Percentiles rank a stretch among this genome's conserved stretches.
Evolutionary conservation across 2,797 vertebrate genomes (phyloP).

Genomic region (Erpetoichthys calabaricus): DNA sequence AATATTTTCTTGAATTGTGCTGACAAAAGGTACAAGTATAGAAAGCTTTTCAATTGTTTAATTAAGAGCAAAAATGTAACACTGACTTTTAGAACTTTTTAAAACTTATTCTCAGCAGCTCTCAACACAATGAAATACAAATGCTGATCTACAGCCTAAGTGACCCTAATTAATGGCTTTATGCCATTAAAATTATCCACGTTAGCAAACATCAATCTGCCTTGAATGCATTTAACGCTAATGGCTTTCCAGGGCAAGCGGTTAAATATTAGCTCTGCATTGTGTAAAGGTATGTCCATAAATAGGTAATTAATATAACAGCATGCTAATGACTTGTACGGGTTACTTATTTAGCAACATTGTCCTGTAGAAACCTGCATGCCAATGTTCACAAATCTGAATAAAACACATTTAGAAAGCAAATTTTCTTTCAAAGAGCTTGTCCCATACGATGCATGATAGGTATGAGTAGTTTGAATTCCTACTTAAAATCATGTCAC

Average conservation of each 20-base stretch:
- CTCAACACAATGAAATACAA: no score
- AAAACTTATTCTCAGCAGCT: no score
- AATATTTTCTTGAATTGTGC: no score
- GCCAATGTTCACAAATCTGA: not conserved
- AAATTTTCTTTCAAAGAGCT: no score
- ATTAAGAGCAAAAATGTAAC: no score
- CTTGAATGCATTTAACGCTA: constrained; percentile 36
- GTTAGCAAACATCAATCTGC: constrained; percentile 40
- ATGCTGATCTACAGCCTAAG: constrained; percentile 43
- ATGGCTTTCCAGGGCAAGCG: constrained; percentile 47
- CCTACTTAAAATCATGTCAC: no score
- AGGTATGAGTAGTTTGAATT: no score
- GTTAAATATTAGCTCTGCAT: constrained; percentile 38
- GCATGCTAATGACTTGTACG: not conserved
- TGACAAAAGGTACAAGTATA: no score
- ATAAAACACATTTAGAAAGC: not conserved
- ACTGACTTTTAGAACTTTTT: no score
- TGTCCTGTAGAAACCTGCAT: constrained; percentile 1
- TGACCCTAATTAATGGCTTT: constrained; percentile 52
- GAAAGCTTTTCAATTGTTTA: no score
- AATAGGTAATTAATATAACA: not conserved
- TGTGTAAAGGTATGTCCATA: constrained; percentile 33
- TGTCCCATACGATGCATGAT: no score
- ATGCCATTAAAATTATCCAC: constrained; percentile 50
- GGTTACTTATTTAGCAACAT: not conserved